Percentiles rank a stretch among this genome's conserved stretches.
Conservation (phyloP, 2,113 vertebrate species). For the Malurus elegans region DNA sequence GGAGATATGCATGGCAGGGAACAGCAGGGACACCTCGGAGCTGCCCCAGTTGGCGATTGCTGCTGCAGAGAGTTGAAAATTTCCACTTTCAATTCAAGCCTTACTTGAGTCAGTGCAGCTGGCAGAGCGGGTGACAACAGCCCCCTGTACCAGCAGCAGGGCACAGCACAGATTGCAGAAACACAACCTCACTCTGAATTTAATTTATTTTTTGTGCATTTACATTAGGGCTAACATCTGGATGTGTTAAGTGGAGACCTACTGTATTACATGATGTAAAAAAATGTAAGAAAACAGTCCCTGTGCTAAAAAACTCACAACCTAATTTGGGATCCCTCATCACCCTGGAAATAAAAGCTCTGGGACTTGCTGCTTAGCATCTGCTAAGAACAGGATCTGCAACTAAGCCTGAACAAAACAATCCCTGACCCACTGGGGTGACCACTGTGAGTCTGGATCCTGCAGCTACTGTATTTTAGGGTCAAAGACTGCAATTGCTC, state of each 20-base stretch:
- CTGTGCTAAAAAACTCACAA: neutral
- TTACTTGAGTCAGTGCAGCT: neutral
- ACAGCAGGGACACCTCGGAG: neutral
- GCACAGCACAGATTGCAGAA: neutral
- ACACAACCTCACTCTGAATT: neutral
- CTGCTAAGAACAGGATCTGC: neutral
- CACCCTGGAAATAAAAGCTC: neutral
- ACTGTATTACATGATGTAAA: neutral
- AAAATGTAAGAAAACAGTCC: neutral
- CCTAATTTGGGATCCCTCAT: neutral
- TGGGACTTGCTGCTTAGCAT: neutral
- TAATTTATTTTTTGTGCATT: neutral
- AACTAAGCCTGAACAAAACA: neutral
- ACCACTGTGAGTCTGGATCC: neutral
- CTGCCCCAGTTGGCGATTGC: neutral
- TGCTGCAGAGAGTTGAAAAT: neutral
- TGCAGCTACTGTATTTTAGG: neutral
- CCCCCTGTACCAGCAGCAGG: neutral
- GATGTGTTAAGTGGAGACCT: neutral
- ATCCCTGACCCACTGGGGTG: neutral
- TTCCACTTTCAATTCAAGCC: neutral
- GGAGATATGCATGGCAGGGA: fast-evolving
- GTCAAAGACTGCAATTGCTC: neutral
- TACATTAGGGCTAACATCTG: neutral
- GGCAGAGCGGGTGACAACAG: fast-evolving